Conservation (phyloP, 1,140 invertebrate species). For the Hestina assimilis region DNA sequence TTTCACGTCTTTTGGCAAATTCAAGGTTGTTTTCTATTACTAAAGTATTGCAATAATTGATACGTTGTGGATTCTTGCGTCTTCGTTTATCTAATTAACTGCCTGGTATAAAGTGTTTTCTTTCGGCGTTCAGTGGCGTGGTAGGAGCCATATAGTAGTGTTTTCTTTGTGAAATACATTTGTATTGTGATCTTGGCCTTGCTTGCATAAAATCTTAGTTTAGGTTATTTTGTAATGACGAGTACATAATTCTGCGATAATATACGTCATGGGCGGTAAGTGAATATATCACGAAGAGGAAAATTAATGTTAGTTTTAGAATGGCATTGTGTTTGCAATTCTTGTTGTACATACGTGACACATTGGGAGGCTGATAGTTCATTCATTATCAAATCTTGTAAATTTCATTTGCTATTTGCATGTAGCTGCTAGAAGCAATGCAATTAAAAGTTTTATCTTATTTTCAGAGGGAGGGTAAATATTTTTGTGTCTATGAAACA, state of each 20-base stretch:
- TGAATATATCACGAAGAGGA: constrained; percentile 26
- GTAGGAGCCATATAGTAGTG: constrained; percentile 18
- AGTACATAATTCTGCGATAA: constrained; percentile 30
- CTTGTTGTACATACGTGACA: constrained; percentile 8
- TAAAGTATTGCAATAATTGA: constrained; percentile 51
- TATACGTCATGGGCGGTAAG: constrained; percentile 61
- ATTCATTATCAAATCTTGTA: constrained; percentile 1
- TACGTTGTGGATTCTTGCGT: constrained; percentile 44
- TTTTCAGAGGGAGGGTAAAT: not conserved
- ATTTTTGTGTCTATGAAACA: not conserved
- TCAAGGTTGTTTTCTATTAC: constrained; percentile 62
- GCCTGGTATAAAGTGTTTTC: constrained; percentile 38
- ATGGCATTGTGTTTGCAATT: constrained; percentile 10
- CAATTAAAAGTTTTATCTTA: not conserved
- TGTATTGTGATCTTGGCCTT: constrained; percentile 51
- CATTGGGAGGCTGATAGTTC: not conserved
- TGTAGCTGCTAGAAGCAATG: too few relatives aligned
- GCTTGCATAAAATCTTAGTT: constrained; percentile 40
- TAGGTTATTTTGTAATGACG: constrained; percentile 32
- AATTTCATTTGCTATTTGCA: constrained; percentile 3
- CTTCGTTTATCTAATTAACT: constrained; percentile 66
- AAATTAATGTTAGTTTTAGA: constrained; percentile 11
- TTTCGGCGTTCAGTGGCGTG: constrained; percentile 33
- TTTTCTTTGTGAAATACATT: constrained; percentile 32
- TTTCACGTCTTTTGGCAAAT: constrained; percentile 35